Percentiles rank a stretch among this genome's conserved stretches.
Evolutionary conservation across 2,113 vertebrate species (phyloP).

Genomic region (Etheostoma spectabile): DNA sequence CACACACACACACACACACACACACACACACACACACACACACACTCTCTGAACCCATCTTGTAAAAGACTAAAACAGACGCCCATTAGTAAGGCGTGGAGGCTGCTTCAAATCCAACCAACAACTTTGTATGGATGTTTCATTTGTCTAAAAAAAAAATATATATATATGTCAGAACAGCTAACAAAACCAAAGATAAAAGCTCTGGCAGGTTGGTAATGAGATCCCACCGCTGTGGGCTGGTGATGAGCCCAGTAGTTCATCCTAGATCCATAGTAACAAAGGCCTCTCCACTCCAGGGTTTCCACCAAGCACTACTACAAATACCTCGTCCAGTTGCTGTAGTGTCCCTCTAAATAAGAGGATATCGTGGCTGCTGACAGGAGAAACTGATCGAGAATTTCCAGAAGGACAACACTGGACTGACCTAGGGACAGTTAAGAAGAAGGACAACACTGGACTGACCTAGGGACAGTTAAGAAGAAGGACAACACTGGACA

Average conservation of each 20-base stretch:
- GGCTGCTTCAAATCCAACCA: slow-evolving; percentile 6
- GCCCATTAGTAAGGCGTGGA: neutral
- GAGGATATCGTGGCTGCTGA: slow-evolving; percentile 74
- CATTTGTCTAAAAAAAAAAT: neutral
- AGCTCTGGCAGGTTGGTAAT: neutral
- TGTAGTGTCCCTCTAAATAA: slow-evolving; percentile 76
- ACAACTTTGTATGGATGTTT: neutral
- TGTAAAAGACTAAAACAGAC: slow-evolving; percentile 28
- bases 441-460: slow-evolving; percentile 69
- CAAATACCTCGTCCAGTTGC: slow-evolving; percentile 70
- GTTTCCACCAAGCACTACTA: slow-evolving; percentile 61
- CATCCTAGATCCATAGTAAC: slow-evolving; percentile 29
- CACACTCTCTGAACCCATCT: slow-evolving; percentile 6
- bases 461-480: slow-evolving; percentile 50
- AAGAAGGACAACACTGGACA: slow-evolving; percentile 66
- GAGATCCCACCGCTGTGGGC: neutral
- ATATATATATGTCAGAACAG: neutral
- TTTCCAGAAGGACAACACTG: slow-evolving; percentile 66
- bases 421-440: slow-evolving; percentile 52
- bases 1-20: neutral
- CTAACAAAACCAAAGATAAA: neutral
- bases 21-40: neutral
- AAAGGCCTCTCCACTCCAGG: slow-evolving; percentile 44
- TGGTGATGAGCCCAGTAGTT: slow-evolving; percentile 13
- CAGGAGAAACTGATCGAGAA: slow-evolving; percentile 75